These are phyloP conservation scores for Pogona vitticeps DNA, from an alignment of 2,113 vertebrate genomes.

Conservation along the genomic window DNA sequence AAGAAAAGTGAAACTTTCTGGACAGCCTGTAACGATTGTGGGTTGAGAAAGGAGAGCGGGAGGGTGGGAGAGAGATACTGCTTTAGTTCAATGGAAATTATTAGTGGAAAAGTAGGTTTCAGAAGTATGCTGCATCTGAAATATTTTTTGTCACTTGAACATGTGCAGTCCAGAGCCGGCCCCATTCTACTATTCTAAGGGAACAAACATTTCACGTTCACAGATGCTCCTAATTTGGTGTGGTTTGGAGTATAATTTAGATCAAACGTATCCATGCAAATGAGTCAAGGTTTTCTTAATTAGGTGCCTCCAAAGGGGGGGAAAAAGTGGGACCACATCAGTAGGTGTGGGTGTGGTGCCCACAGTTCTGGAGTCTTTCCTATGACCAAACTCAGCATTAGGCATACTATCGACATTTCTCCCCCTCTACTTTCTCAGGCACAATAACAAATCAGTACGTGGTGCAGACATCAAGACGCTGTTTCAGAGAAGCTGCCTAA, in stretches of 20 bases:
- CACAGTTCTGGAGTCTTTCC: conserved; percentile 82
- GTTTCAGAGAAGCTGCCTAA: conserved; percentile 86
- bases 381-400: conserved; percentile 77
- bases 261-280: conserved; percentile 99
- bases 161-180: conserved; percentile 93
- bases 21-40: conserved; percentile 79
- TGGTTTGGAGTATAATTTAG: conserved; percentile 99
- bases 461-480: conserved; percentile 88
- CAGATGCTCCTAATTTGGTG: conserved; percentile 99
- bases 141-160: conserved; percentile 94
- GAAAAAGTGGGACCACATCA: conserved; percentile 90
- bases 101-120: conserved; percentile 89
- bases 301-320: conserved; percentile 89
- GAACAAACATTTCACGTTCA: conserved; percentile 93
- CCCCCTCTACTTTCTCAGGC: conserved; percentile 64
- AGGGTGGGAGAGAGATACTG: conserved; percentile 66
- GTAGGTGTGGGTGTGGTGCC: conserved; percentile 91
- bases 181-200: conserved; percentile 80
- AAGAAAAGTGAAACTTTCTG: conserved; percentile 68
- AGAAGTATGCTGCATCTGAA: conserved; percentile 90
- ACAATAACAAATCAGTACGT: conserved; percentile 83
- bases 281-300: conserved; percentile 98
- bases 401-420: conserved; percentile 55
- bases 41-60: conserved; percentile 51
- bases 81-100: conserved; percentile 85